These are phyloP conservation scores for Ctenopoma kingsleyae DNA, from an alignment of 2,797 vertebrate species.

Conservation along the genomic window DNA sequence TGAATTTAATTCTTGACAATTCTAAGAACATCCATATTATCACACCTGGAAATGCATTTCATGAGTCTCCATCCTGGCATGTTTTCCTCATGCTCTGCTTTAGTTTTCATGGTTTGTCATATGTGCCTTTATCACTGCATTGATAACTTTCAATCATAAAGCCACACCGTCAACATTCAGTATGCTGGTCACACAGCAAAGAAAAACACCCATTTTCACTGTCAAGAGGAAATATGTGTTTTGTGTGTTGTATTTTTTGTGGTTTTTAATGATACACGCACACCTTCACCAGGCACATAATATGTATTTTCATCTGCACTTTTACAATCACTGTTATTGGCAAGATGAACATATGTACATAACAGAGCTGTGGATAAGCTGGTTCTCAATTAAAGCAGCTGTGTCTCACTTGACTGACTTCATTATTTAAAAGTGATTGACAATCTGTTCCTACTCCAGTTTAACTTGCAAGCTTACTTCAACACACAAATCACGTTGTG, in stretches of 20 bases:
- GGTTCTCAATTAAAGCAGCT: constrained; percentile 1
- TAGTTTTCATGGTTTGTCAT: constrained; percentile 1
- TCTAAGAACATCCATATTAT: neutral
- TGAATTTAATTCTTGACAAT: too few species aligned
- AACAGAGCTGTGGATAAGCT: neutral
- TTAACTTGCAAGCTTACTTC: neutral
- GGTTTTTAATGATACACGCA: neutral
- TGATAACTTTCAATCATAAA: neutral
- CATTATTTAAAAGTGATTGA: neutral
- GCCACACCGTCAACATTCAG: neutral
- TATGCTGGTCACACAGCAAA: constrained; percentile 34
- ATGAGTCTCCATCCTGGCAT: constrained; percentile 1
- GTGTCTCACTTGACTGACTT: neutral
- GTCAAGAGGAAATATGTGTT: constrained; percentile 3
- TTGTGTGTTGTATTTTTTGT: neutral
- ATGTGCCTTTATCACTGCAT: neutral
- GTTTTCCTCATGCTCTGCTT: neutral
- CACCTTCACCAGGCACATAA: neutral
- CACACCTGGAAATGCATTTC: constrained; percentile 1
- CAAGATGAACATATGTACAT: neutral
- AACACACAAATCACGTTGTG: neutral
- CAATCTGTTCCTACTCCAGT: neutral
- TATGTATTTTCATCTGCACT: constrained; percentile 8
- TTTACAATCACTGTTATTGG: neutral
- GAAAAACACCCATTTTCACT: constrained; percentile 20